Conservation (phyloP, 2,113 vertebrate species). For the Onychostruthus taczanowskii region DNA sequence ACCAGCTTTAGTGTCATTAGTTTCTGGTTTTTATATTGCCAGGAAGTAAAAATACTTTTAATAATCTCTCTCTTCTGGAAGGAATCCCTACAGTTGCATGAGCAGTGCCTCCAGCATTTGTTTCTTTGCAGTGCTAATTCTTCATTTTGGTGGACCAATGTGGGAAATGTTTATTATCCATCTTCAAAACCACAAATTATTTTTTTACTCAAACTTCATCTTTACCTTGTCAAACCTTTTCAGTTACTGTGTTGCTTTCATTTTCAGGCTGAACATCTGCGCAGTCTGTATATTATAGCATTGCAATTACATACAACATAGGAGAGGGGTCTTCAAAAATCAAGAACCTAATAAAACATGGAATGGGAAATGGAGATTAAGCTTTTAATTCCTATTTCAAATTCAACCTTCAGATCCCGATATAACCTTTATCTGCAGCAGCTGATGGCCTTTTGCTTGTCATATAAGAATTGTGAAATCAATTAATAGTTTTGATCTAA, state of each 20-base stretch:
- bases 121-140: background rate
- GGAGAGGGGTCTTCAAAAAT: background rate
- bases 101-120: background rate
- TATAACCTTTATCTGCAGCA: background rate
- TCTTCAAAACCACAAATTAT: background rate
- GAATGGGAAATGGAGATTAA: background rate
- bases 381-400: background rate
- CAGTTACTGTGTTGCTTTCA: background rate
- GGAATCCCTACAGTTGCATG: background rate
- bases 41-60: conserved; percentile 68
- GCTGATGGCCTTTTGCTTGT: background rate
- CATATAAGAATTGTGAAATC: background rate
- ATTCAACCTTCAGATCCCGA: background rate
- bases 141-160: background rate
- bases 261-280: background rate
- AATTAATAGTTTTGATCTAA: background rate
- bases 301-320: background rate
- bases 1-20: conserved; percentile 34
- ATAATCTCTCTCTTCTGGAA: background rate
- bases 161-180: background rate
- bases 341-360: background rate
- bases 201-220: background rate
- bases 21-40: conserved; percentile 75
- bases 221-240: background rate
- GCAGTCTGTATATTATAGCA: background rate